phyloP scores from a whole-genome alignment of 2,888 invertebrate genomes.

The Nemoura dubitans region DNA sequence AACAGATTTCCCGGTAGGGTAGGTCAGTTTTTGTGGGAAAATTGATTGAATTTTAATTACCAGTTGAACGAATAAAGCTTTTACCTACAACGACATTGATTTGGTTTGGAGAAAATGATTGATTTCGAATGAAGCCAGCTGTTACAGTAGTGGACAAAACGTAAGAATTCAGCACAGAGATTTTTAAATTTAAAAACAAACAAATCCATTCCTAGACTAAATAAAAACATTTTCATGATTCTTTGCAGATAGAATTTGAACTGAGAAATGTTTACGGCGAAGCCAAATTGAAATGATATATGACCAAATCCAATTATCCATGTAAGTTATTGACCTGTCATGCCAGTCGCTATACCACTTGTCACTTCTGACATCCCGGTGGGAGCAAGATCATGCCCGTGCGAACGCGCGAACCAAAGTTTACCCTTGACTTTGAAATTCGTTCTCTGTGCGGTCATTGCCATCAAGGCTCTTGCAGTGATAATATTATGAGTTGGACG shows the following conservation, averaged over 20 bases:
- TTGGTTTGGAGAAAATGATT: neutral
- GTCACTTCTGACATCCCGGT: neutral
- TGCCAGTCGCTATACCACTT: neutral
- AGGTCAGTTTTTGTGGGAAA: conserved; percentile 7
- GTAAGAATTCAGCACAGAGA: too few species aligned
- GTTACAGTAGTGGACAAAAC: too few species aligned
- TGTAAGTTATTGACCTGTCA: neutral
- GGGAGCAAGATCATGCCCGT: neutral
- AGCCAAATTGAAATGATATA: neutral
- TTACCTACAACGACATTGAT: neutral
- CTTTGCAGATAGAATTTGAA: too few species aligned
- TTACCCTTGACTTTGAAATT: neutral
- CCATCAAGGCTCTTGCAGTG: neutral
- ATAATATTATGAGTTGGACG: neutral
- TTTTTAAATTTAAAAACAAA: too few species aligned
- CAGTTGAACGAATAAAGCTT: neutral
- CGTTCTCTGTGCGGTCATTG: neutral
- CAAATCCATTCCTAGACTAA: too few species aligned
- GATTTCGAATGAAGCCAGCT: too few species aligned
- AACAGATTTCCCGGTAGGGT: neutral
- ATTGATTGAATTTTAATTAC: neutral
- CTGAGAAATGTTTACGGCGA: neutral
- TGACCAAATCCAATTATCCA: neutral
- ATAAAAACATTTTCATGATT: too few species aligned
- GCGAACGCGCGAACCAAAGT: too few species aligned